Conservation (phyloP, 2,113 vertebrate species). For the Zosterops hypoxanthus region DNA sequence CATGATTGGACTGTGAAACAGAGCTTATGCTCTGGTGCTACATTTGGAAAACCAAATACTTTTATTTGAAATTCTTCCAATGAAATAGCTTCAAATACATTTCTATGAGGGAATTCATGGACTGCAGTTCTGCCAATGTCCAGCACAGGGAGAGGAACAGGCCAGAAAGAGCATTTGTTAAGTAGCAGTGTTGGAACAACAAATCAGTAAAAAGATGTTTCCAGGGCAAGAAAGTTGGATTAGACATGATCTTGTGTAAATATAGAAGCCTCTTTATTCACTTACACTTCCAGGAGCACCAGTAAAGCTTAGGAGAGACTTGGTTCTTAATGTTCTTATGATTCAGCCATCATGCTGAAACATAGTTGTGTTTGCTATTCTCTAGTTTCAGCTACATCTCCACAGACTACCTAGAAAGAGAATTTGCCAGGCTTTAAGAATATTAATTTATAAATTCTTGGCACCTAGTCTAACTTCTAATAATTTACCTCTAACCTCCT, state of each 20-base stretch:
- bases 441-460: not conserved
- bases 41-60: not conserved
- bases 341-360: not conserved
- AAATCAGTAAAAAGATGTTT: not conserved
- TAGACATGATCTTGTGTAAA: not conserved
- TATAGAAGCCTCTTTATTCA: not conserved
- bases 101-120: not conserved
- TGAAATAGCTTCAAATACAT: not conserved
- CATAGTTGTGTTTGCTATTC: not conserved
- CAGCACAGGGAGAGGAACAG: not conserved
- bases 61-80: not conserved
- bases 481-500: not conserved
- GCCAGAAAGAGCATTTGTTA: not conserved
- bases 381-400: not conserved
- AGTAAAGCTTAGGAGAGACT: not conserved
- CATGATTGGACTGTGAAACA: not conserved
- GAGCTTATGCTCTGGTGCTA: not conserved
- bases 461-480: not conserved
- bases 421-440: not conserved
- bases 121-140: not conserved
- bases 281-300: not conserved
- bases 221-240: not conserved
- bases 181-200: not conserved
- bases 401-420: not conserved
- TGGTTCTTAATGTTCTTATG: not conserved